Evolutionary conservation across 2,797 vertebrate species (phyloP), one percentile per base, ranked within the genome.

Genomic region (Brachyalestes nurse): DNA sequence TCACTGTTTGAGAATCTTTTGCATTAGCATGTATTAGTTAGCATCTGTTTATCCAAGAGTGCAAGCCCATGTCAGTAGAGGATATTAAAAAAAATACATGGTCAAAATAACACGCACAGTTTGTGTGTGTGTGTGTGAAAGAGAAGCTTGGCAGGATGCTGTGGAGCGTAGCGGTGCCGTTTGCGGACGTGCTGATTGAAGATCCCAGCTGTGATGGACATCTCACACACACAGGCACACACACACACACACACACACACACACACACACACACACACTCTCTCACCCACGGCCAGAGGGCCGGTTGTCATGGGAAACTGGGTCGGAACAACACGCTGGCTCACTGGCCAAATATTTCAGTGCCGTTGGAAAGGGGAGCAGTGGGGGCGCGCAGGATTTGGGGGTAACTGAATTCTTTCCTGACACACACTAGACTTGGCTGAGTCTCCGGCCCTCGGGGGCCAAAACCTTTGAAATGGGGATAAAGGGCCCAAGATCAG

Each of bases 361-460:
- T 62, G 53, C 64, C 55, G 55, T 62, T 76, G 76, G 74, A 83
- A 49, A 69, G 51, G 72, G 38, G 58, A 66, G 77, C 25, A 53
- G 67, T 66, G 76, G 61, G 69, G 78, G 60, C 79, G 76, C 17
- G 3, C 83, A 67, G 73, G 78, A 72, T 73, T 66, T 79, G 79
- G 71, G 78, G 83, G 77, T 86, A 85, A 90, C 85, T 84, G 80
- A 90, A 88, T 88, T 90, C 81, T 87, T 89, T 84, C 87, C 87
- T 84, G 86, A 89, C 88, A 71, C 73, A 84, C 85, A 80, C 74
- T 75, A 84, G 75, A 87, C 85, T 89, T 89, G 91, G 87, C 89
- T 86, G 86, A 73, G 74, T 70, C 78, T 82, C 67, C 77, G 82
- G 74, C 77, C 88, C 88, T 74, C 25, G 1, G 86, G 88, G 86